Base-by-base conservation (phyloP, 1,140 invertebrate genomes). In the Diploscapter pachys region DNA sequence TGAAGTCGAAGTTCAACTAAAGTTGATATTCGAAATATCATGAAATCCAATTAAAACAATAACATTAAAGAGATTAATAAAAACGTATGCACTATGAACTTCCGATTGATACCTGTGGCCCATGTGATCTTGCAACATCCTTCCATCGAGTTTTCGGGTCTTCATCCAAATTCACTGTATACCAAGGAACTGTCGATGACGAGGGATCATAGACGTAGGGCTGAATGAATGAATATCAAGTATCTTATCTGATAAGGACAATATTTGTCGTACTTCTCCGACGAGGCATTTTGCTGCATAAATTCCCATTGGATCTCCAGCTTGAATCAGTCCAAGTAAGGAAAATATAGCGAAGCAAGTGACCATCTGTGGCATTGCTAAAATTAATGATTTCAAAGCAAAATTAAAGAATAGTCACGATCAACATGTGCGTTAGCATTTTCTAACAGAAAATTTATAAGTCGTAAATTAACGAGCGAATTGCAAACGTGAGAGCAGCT, bases 241-340 rank as follows among this genome's bases (percentile, higher is more conserved):
- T 13, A 11, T 11, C 9, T 11, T 11, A 59, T 11, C 9, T 11
- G 57, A 31, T 59, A 59, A 11, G 57, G 9, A 11, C 31, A 59
- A 59, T 11, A 59, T 59, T 59, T 31, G 57, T 59, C 9, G 57
- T 53, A 68, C 66, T 55, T 68, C 52, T 52, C 66, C 66, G n/a
- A 68, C 66, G 52, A 68, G 66, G 51, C 66, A 68, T 5, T 55
- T 55, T 48, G 53, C 66, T 52, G 52, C 66, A 31, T 68, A 68
- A 6, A 55, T 52, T 52, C 66, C 66, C 66, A 52, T 55, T 53
- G 48, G 48, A 68, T 68, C 31, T 31, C 31, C 31, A 31, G 31
- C 31, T 31, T 31, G 31, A 31, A 31, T 31, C 31, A 31, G 31
- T 31, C 31, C 31, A 31, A 31, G 31, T 31, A 31, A 31, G 31